Evolutionary conservation across 1,140 invertebrate genomes (phyloP).

Genomic region (Solenopsis invicta): DNA sequence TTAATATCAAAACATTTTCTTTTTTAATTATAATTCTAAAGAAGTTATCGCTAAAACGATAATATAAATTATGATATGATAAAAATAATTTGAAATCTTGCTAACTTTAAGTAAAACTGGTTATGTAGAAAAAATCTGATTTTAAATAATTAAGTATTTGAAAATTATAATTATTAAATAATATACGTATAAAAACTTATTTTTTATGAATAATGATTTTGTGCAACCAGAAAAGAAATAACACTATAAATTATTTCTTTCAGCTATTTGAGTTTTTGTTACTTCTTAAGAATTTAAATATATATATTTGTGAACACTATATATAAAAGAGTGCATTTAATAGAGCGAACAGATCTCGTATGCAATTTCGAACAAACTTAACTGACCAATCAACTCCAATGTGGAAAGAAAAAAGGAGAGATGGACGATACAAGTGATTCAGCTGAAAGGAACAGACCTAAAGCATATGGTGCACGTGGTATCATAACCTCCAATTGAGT

Average conservation of each 20-base stretch:
- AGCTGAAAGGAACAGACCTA: too few species aligned
- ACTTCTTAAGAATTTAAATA: background rate
- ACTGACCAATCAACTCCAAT: background rate
- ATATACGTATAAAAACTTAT: background rate
- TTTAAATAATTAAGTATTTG: background rate
- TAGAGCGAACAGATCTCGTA: background rate
- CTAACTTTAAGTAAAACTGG: background rate
- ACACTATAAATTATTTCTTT: conserved; percentile 1
- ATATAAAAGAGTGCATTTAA: background rate
- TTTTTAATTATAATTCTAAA: background rate
- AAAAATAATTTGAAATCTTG: conserved; percentile 25
- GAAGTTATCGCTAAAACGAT: too few species aligned
- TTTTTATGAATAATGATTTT: conserved; percentile 18
- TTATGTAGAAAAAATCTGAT: background rate
- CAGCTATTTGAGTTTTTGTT: background rate
- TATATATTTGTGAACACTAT: background rate
- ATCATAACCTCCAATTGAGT: conserved; percentile 9
- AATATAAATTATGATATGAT: background rate
- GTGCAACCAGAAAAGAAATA: background rate
- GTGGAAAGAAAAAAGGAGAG: too few species aligned
- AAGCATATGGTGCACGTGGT: background rate
- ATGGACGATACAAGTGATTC: too few species aligned
- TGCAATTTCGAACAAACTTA: background rate
- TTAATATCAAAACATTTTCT: too few species aligned
- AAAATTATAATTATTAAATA: conserved; percentile 6